Percentiles rank a stretch among this genome's conserved stretches.
Conservation (phyloP, 2,113 vertebrate genomes). For the Pseudonaja textilis region DNA sequence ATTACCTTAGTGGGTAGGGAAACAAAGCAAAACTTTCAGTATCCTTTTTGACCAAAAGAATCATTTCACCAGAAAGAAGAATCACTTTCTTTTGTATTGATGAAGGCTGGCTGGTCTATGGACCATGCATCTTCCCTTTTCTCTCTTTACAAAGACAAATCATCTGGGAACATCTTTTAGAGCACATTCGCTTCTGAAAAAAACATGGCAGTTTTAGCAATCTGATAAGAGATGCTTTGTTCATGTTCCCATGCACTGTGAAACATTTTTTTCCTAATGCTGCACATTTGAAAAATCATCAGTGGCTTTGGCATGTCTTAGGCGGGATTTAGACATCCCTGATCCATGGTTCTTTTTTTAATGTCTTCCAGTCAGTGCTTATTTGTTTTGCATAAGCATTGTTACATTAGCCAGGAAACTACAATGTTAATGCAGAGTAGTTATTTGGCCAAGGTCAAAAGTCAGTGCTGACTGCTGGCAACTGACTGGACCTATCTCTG, state of each 20-base stretch:
- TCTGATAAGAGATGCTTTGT: not conserved
- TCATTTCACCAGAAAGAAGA: not conserved
- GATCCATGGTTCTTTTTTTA: not conserved
- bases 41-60: not conserved
- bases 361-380: not conserved
- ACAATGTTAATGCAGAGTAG: not conserved
- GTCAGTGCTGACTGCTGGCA: not conserved
- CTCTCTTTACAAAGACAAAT: not conserved
- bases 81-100: not conserved
- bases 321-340: not conserved
- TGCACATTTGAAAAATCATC: not conserved
- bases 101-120: not conserved
- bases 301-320: not conserved
- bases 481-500: not conserved
- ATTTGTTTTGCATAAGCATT: not conserved
- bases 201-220: not conserved
- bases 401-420: not conserved
- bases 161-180: not conserved
- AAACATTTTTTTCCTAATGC: not conserved
- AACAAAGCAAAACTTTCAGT: not conserved
- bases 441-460: not conserved
- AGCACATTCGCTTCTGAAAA: not conserved
- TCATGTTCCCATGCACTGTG: not conserved
- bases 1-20: not conserved
- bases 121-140: not conserved